Base-by-base conservation (phyloP, 2,888 invertebrate genomes). In the Teleogryllus oceanicus region DNA sequence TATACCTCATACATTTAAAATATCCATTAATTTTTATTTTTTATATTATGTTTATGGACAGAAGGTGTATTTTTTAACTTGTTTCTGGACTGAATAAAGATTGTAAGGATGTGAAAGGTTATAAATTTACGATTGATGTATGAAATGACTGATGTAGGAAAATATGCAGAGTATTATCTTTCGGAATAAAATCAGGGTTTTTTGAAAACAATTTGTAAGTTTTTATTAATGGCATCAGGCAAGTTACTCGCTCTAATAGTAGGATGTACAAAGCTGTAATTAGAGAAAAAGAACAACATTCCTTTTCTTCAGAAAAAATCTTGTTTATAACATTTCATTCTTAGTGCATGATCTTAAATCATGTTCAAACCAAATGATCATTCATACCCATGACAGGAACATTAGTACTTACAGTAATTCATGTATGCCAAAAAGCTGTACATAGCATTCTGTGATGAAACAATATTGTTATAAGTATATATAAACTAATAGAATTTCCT, bases 241-340 rank as follows among this genome's bases (percentile, higher is more conserved):
- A 62, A 62, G 62, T 62, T 62, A 75, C 75, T 75, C 20, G 21
- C 20, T 75, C 37, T 21, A 75, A 24, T 24, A 16, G 75, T 20
- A 75, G 75, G 75, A 75, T 75, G 37, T 75, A 75, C 75, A 75
- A 75, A 75, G 75, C 75, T 75, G 75, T 75, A 75, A 75, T 21
- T 77, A n/a, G 13, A 77, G 49, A 77, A 37, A 49, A 77, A 49
- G n/a, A 49, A 49, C 16, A 77, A 77, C 77, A 77, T 49, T 77
- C 77, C 77, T 77, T 50, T 77, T 77, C 49, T 49, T 77, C 62
- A 62, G n/a, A 37, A 37, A 37, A 37, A 37, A 62, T 18, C 62
- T 62, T 62, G 62, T 62, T 62, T 62, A 62, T n/a, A 62, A 62
- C 62, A 62, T 62, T 62, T 62, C 62, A 62, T 62, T 13, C n/a